These are phyloP conservation scores for Oscheius sp. DNA, from an alignment of 1,140 invertebrate species.

Conservation along the genomic window DNA sequence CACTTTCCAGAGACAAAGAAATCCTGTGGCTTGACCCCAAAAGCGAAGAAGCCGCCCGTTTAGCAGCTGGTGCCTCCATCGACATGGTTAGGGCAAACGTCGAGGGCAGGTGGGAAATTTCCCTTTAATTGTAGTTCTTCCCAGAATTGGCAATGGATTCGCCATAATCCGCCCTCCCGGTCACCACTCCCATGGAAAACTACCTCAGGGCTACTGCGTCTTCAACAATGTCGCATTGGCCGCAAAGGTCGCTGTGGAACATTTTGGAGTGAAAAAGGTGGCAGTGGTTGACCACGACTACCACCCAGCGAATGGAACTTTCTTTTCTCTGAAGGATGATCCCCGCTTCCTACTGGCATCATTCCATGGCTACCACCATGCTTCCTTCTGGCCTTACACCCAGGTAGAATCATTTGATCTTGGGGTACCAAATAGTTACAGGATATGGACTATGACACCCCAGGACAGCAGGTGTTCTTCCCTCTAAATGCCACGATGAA, in stretches of 20 bases:
- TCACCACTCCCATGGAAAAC: constrained; percentile 89
- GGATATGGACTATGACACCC: constrained; percentile 13
- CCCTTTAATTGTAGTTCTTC: background rate
- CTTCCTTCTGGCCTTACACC: constrained; percentile 38
- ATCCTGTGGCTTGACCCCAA: constrained; percentile 38
- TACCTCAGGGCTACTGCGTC: constrained; percentile 84
- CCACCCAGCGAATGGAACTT: constrained; percentile 42
- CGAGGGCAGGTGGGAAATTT: constrained; percentile 24
- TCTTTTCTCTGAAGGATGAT: constrained; percentile 36
- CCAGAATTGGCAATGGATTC: constrained; percentile 43
- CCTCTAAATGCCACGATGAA: constrained; percentile 40
- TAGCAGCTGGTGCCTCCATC: constrained; percentile 37
- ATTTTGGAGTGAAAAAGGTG: constrained; percentile 38
- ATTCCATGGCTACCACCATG: constrained; percentile 38
- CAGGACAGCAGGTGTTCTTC: constrained; percentile 33
- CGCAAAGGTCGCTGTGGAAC: constrained; percentile 65
- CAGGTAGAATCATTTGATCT: constrained; percentile 9
- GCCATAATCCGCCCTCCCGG: constrained; percentile 72
- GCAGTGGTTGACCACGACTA: constrained; percentile 42
- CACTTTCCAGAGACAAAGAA: constrained; percentile 29
- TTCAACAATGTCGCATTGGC: constrained; percentile 94
- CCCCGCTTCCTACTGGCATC: constrained; percentile 30
- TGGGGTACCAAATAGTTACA: background rate
- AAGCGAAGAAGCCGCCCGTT: constrained; percentile 31
- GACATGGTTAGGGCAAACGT: constrained; percentile 40